phyloP scores from a whole-genome alignment of 2,113 vertebrate genomes.

The Ovis canadensis region DNA sequence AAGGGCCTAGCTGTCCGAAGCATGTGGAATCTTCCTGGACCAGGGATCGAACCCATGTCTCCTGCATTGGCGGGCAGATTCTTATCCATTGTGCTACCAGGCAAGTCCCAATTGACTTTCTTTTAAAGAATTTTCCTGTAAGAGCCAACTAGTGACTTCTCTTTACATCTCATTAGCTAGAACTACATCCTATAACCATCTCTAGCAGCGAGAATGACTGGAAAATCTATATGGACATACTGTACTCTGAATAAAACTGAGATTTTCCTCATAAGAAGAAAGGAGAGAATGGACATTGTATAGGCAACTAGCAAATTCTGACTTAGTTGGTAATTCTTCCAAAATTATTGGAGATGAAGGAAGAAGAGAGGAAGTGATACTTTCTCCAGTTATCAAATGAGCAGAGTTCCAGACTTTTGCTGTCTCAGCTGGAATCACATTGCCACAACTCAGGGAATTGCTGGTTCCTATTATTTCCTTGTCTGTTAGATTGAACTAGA shows the following conservation, averaged over 20 bases:
- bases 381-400: not conserved
- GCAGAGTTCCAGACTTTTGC: not conserved
- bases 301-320: not conserved
- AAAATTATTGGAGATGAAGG: not conserved
- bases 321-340: not conserved
- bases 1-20: not conserved
- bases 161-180: not conserved
- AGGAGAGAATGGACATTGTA: not conserved
- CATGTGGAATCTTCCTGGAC: not conserved
- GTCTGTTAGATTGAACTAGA: not conserved
- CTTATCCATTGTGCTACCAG: not conserved
- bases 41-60: not conserved
- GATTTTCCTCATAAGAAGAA: not conserved
- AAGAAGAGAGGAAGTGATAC: not conserved
- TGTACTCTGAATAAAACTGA: not conserved
- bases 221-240: not conserved
- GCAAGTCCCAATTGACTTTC: not conserved
- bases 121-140: not conserved
- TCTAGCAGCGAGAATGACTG: not conserved
- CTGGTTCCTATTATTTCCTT: not conserved
- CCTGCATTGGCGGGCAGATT: not conserved
- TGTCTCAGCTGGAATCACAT: not conserved
- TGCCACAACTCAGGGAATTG: not conserved
- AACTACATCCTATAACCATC: not conserved
- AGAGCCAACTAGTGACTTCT: not conserved